Conservation (phyloP, 2,113 vertebrate genomes). For the Sclerurus mexicanus region DNA sequence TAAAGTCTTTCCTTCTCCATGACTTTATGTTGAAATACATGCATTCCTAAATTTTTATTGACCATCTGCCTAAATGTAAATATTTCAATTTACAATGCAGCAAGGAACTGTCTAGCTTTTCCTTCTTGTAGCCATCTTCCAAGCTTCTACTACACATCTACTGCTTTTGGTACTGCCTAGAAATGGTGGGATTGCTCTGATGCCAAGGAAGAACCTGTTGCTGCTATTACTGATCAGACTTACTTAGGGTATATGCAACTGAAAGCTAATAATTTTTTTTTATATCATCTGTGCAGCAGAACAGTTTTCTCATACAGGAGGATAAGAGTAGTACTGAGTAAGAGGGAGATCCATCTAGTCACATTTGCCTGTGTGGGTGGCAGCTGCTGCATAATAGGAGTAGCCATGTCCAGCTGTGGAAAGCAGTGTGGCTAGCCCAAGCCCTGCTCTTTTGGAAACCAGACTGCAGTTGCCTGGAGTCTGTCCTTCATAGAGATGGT, state of each 20-base stretch:
- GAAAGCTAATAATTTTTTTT: background rate
- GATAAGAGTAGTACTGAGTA: background rate
- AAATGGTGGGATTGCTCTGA: background rate
- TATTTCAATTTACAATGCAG: background rate
- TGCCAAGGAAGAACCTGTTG: background rate
- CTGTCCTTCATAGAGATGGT: background rate
- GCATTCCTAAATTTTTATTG: background rate
- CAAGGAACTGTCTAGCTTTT: background rate
- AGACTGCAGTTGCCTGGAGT: background rate
- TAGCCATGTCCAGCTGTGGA: constrained; percentile 32
- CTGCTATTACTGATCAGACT: background rate
- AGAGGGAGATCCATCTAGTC: background rate
- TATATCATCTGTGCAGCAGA: background rate
- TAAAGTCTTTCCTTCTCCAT: background rate
- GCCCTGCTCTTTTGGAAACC: constrained; percentile 15
- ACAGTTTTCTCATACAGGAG: background rate
- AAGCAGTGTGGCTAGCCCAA: constrained; percentile 12
- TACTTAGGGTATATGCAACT: background rate
- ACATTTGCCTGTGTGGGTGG: constrained; percentile 21
- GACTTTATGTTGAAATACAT: background rate
- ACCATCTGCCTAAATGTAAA: background rate
- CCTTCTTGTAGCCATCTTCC: background rate
- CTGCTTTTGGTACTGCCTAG: background rate
- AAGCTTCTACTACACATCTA: background rate
- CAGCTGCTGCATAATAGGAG: background rate